Evolutionary conservation across 2,797 vertebrate species (phyloP).

Genomic region (Acanthornis magna): DNA sequence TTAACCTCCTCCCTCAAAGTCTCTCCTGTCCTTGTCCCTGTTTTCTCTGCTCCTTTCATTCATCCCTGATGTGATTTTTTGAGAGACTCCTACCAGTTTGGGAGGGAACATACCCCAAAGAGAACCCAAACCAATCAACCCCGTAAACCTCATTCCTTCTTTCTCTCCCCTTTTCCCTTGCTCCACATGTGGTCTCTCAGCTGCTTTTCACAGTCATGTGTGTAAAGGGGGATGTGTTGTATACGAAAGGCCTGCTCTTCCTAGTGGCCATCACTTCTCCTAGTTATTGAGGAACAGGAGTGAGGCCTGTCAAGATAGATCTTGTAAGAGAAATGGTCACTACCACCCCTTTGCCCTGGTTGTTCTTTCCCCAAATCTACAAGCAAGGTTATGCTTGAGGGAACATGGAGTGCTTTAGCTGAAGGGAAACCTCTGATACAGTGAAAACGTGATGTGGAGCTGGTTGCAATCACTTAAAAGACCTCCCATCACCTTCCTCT

Average conservation of each 20-base stretch:
- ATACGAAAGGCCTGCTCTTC: conserved; percentile 16
- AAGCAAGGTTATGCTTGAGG: not conserved
- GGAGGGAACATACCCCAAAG: conserved; percentile 49
- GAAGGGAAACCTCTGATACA: not conserved
- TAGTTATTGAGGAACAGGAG: not conserved
- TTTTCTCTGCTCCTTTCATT: conserved; percentile 20
- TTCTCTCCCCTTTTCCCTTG: not conserved
- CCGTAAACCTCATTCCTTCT: not conserved
- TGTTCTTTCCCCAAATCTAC: not conserved
- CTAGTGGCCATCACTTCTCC: not conserved
- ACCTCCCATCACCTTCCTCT: not conserved
- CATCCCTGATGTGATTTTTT: conserved; percentile 56
- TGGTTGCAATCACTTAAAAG: not conserved
- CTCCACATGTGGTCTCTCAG: not conserved
- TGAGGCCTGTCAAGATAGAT: not conserved
- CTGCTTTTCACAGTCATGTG: not conserved
- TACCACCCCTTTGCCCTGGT: not conserved
- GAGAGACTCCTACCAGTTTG: conserved; percentile 59
- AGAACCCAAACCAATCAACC: conserved; percentile 63
- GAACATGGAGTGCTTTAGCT: not conserved
- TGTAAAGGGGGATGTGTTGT: not conserved
- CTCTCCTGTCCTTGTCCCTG: conserved; percentile 5
- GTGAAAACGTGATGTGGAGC: not conserved
- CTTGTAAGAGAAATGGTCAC: not conserved
- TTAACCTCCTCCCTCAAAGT: conserved; percentile 39